Base-by-base conservation (phyloP, 2,888 invertebrate species). In the Sycophila texana region DNA sequence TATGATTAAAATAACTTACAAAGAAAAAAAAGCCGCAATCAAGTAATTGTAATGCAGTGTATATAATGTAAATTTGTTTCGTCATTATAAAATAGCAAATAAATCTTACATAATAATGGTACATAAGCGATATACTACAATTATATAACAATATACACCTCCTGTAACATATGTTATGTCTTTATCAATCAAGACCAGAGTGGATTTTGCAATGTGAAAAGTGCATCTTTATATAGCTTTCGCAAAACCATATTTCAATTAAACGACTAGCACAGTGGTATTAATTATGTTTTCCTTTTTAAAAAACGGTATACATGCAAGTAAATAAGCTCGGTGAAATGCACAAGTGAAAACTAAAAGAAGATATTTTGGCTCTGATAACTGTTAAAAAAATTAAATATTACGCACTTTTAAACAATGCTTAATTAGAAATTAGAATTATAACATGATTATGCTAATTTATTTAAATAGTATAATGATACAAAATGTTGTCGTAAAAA, bases 141-240 rank as follows among this genome's bases (percentile, higher is more conserved):
- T 74, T 78, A 76, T 61, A 70, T 67, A 77, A 77, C 58, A 68
- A 77, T 79, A 58, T 79, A 77, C 70, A 76, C 70, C 30, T 20
- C 49, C 20, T 53, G 61, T 30, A 72, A 55, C 47, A 70, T 49
- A 47, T 55, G 70, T 55, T 53, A 55, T 57, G 22, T 63, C 22
- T 70, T n/a, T n/a, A n/a, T n/a, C n/a, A n/a, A 67, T 26, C 63
- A 47, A 70, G 51, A 75, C 58, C 57, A 20, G 26, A 49, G 53
- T 68, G 76, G 22, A 71, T 68, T 68, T 72, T 39, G 16, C 13
- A 39, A 39, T 22, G 58, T 58, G 55, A 49, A 60, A 51, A 26
- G 75, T 10, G n/a, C 65, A 74, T 22, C 12, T 57, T 74, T 57
- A n/a, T 53, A 57, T 63, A 58, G 51, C 49, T 39, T 1, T 39